A percentile compares a stretch with the other conserved stretches of the same genome.
These are phyloP conservation scores for Mesocentrotus franciscanus DNA, from an alignment of 53 echinoderm and acorn worm species.

Conservation along the genomic window DNA sequence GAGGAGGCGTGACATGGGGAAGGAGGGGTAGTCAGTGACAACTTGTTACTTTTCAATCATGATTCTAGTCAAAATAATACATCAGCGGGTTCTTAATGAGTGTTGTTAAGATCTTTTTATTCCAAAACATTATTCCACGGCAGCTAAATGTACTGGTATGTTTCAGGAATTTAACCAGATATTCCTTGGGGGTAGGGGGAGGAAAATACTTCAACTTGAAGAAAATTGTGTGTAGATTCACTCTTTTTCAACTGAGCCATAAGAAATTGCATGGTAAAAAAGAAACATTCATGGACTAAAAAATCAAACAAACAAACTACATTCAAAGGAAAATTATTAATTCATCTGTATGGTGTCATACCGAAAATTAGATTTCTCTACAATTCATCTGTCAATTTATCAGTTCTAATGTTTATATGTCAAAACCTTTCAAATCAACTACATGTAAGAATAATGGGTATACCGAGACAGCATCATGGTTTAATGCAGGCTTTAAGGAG, in stretches of 20 bases:
- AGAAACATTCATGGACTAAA: no score
- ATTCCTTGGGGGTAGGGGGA: no score
- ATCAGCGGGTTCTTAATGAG: neutral
- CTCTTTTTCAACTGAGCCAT: no score
- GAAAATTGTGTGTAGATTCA: no score
- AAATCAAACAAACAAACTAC: no score
- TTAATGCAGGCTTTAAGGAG: neutral
- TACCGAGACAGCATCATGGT: neutral
- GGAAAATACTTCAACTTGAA: no score
- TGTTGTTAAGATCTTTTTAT: neutral
- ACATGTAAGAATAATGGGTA: neutral
- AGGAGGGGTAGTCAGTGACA: neutral
- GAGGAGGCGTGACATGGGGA: neutral
- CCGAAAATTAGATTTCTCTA: neutral
- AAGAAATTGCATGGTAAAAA: no score
- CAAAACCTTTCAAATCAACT: neutral
- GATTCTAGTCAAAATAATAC: neutral
- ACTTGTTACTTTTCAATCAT: constrained; percentile 32
- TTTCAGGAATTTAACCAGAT: no score
- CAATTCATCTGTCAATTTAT: neutral
- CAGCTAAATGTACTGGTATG: neutral
- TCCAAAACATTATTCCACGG: neutral
- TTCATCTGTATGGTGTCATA: neutral
- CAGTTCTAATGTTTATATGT: neutral
- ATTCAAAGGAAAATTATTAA: no score